These are phyloP conservation scores for Psettodes erumei DNA, from an alignment of 2,113 vertebrate genomes.

Conservation along the genomic window DNA sequence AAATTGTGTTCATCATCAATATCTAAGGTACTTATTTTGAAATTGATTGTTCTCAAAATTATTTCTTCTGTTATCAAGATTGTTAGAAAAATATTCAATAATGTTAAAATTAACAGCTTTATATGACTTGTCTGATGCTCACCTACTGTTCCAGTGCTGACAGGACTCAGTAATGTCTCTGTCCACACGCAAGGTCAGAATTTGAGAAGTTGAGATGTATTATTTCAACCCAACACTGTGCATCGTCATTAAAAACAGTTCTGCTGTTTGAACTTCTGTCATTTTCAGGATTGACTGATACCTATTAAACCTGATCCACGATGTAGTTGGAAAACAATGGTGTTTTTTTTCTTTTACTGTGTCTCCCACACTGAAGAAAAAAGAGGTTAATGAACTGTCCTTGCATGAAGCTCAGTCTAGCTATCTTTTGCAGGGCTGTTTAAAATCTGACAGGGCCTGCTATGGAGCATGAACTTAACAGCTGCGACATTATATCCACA, in stretches of 20 bases:
- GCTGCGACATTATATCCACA: slow-evolving; percentile 1
- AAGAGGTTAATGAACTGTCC: slow-evolving; percentile 1
- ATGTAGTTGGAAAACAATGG: not conserved
- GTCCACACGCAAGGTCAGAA: too few relatives aligned
- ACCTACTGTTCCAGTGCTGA: too few relatives aligned
- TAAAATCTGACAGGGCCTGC: slow-evolving; percentile 6
- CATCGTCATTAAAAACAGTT: not conserved
- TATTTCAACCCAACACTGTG: not conserved
- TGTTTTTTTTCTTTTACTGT: not conserved
- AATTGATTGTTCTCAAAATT: too few relatives aligned
- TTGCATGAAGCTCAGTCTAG: slow-evolving; percentile 5
- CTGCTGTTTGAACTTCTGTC: not conserved
- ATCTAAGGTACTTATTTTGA: too few relatives aligned
- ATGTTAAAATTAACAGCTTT: too few relatives aligned
- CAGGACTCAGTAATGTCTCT: too few relatives aligned
- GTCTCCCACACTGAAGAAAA: not conserved
- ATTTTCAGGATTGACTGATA: too few relatives aligned
- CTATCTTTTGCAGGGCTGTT: not conserved
- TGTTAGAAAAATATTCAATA: too few relatives aligned
- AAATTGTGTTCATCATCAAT: too few relatives aligned
- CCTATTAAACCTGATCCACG: slow-evolving; percentile 5
- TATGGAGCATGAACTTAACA: slow-evolving; percentile 42
- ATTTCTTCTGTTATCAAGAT: too few relatives aligned
- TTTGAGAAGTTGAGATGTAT: too few relatives aligned
- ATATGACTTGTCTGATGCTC: too few relatives aligned